Evolutionary conservation across 2,888 invertebrate genomes (phyloP).

Genomic region (Volucella inflata): DNA sequence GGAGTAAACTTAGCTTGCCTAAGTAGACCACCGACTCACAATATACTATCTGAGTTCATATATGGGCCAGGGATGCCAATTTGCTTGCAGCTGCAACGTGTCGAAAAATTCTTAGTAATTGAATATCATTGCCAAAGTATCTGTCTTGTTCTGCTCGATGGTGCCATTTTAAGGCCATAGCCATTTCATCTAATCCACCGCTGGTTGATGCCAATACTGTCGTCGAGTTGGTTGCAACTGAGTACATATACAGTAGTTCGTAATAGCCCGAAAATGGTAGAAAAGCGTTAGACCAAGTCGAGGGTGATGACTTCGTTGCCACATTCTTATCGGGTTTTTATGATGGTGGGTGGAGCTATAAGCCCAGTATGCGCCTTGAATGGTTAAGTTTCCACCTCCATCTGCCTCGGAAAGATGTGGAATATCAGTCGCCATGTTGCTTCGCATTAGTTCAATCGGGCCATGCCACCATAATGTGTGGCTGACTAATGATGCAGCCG

Average conservation of each 20-base stretch:
- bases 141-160: background rate
- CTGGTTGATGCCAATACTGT: background rate
- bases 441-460: no score
- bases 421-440: no score
- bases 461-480: no score
- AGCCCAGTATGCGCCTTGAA: no score
- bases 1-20: background rate
- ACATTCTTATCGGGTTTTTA: no score
- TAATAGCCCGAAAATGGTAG: background rate
- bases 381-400: no score
- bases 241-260: background rate
- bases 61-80: background rate
- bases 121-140: conserved; percentile 1
- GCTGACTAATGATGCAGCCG: no score
- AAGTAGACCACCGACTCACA: background rate
- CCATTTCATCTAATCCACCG: background rate
- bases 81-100: background rate
- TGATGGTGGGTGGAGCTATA: no score
- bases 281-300: no score
- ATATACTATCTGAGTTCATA: background rate
- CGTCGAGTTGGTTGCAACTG: background rate
- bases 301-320: no score
- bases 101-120: background rate
- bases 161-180: background rate
- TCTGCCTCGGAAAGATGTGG: no score